Conservation (phyloP, 2,888 invertebrate genomes). For the Caenorhabditis imperialis region DNA sequence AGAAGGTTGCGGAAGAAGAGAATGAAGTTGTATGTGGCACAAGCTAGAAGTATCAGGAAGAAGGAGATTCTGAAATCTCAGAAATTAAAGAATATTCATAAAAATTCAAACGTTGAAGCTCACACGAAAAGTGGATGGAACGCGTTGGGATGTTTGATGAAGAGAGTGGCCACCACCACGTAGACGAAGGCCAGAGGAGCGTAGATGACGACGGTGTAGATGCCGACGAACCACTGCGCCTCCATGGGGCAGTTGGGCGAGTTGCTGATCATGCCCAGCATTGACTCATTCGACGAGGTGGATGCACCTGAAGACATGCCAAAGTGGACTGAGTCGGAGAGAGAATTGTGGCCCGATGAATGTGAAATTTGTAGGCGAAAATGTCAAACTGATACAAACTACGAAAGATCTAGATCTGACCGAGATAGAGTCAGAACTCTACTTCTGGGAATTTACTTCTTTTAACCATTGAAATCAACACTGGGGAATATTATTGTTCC, state of each 20-base stretch:
- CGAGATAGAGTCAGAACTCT: too few species aligned
- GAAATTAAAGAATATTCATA: not conserved
- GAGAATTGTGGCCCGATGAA: too few species aligned
- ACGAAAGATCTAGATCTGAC: too few species aligned
- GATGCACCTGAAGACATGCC: conserved; percentile 31
- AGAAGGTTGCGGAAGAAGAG: conserved; percentile 47
- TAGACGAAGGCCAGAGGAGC: conserved; percentile 40
- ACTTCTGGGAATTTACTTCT: too few species aligned
- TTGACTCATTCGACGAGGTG: conserved; percentile 19
- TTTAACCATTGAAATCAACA: too few species aligned
- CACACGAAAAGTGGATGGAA: conserved; percentile 52
- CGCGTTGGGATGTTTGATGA: conserved; percentile 46
- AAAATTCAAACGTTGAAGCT: conserved; percentile 9
- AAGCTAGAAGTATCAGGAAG: conserved; percentile 39
- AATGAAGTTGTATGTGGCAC: conserved; percentile 44
- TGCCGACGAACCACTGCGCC: conserved; percentile 43
- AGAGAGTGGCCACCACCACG: conserved; percentile 27
- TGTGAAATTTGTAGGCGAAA: too few species aligned
- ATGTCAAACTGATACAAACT: too few species aligned
- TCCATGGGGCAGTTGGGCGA: conserved; percentile 38
- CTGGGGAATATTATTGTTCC: too few species aligned
- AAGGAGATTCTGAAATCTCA: conserved; percentile 46
- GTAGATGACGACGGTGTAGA: conserved; percentile 46
- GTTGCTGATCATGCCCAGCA: conserved; percentile 27
- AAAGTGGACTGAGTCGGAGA: too few species aligned